phyloP scores from a whole-genome alignment of 2,113 vertebrate genomes.

The Bubo scandiacus region DNA sequence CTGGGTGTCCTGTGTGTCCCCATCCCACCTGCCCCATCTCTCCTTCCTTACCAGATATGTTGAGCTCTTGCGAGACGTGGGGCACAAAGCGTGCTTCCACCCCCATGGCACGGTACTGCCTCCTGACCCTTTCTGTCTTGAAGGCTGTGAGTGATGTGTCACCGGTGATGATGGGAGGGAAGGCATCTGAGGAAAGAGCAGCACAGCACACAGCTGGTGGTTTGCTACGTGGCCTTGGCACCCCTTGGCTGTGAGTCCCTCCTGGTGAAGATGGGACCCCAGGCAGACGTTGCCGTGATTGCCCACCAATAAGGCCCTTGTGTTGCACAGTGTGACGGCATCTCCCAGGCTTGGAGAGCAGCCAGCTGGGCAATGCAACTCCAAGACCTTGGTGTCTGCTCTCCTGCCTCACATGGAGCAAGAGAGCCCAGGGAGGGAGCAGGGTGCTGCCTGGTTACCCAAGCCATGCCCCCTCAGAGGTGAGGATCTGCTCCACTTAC shows the following conservation, averaged over 20 bases:
- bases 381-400: neutral
- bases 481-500: slow-evolving; percentile 4
- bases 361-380: neutral
- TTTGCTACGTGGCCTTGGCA: neutral
- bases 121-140: slow-evolving; percentile 31
- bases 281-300: neutral
- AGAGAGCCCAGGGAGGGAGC: neutral
- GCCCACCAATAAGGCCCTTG: neutral
- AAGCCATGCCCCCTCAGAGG: neutral
- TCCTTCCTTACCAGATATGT: slow-evolving; percentile 3
- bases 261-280: neutral
- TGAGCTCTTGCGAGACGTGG: slow-evolving; percentile 16
- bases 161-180: neutral
- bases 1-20: no score
- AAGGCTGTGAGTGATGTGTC: neutral
- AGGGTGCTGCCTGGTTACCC: neutral
- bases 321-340: neutral
- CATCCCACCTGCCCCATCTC: neutral
- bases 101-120: neutral
- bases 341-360: neutral
- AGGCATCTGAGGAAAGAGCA: slow-evolving; percentile 38
- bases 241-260: neutral
- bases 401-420: neutral
- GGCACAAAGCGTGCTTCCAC: neutral
- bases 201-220: neutral